A percentile compares a stretch with the other conserved stretches of the same genome.
These are phyloP conservation scores for Ctenicera cuprea DNA, from an alignment of 2,888 invertebrate genomes.

Conservation along the genomic window DNA sequence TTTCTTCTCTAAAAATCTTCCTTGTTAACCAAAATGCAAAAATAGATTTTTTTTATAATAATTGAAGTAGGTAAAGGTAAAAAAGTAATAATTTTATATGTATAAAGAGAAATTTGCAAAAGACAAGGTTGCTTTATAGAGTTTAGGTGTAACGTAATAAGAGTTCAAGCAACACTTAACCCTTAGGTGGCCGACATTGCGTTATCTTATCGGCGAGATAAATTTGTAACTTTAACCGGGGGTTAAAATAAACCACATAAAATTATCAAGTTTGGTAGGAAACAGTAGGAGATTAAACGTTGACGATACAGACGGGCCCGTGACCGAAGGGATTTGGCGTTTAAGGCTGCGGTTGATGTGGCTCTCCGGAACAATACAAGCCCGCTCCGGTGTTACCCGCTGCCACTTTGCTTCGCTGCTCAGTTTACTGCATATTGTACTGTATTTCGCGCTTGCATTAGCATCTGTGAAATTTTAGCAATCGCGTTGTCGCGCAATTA, in stretches of 20 bases:
- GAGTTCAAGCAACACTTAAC: too few species aligned
- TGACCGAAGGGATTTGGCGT: slow-evolving; percentile 44
- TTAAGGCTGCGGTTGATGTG: slow-evolving; percentile 44
- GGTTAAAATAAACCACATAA: slow-evolving; percentile 34
- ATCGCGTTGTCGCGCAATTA: slow-evolving; percentile 42
- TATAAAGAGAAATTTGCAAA: too few species aligned
- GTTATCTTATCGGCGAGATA: slow-evolving; percentile 7
- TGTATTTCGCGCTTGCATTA: slow-evolving; percentile 38
- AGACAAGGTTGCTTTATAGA: too few species aligned
- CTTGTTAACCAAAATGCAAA: too few species aligned
- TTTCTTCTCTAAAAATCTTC: too few species aligned
- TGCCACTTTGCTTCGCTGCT: slow-evolving; percentile 34
- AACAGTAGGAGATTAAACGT: slow-evolving; percentile 45
- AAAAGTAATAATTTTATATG: too few species aligned
- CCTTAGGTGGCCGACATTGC: too few species aligned
- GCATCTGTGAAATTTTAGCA: slow-evolving; percentile 42
- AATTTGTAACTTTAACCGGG: slow-evolving; percentile 20
- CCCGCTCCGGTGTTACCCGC: slow-evolving; percentile 29
- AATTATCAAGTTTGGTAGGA: slow-evolving; percentile 42
- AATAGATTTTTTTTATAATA: too few species aligned
- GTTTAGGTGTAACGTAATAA: too few species aligned
- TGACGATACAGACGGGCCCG: slow-evolving; percentile 42
- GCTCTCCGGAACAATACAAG: slow-evolving; percentile 36
- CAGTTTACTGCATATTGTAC: slow-evolving; percentile 32
- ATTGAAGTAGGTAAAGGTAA: too few species aligned